phyloP scores from a whole-genome alignment of 2,797 vertebrate species.

The Enteromius thamalakanensis region DNA sequence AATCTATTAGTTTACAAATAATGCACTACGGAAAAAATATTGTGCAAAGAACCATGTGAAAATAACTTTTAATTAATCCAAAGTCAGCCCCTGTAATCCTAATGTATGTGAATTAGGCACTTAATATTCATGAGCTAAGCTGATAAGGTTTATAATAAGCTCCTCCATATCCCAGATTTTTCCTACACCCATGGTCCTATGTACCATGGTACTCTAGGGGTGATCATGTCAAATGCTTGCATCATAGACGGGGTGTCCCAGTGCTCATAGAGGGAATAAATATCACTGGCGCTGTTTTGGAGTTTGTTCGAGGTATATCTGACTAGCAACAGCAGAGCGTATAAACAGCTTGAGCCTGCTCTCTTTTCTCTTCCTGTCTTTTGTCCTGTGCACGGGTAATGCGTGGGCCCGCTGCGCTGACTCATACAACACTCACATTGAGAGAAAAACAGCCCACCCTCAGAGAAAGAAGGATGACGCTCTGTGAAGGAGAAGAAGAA shows the following conservation, averaged over 20 bases:
- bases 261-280: constrained; percentile 2
- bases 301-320: constrained; percentile 15
- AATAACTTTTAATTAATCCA: not conserved
- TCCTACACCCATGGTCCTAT: not conserved
- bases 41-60: not conserved
- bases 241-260: not conserved
- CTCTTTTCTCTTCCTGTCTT: constrained; percentile 28
- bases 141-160: not conserved
- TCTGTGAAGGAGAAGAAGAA: constrained; percentile 8
- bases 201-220: not conserved
- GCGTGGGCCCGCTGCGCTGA: constrained; percentile 14
- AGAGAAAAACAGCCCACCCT: constrained; percentile 30
- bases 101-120: not conserved
- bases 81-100: no score
- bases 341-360: not conserved
- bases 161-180: not conserved
- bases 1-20: not conserved
- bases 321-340: constrained; percentile 8
- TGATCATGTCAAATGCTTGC: not conserved
- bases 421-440: constrained; percentile 37
- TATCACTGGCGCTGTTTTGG: not conserved
- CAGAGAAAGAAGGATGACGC: constrained; percentile 25
- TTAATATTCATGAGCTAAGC: not conserved
- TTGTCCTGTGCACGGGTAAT: constrained; percentile 10
- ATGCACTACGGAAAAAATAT: not conserved